Base-by-base conservation (phyloP, 2,888 invertebrate genomes). In the Pristionchus maxplancki region DNA sequence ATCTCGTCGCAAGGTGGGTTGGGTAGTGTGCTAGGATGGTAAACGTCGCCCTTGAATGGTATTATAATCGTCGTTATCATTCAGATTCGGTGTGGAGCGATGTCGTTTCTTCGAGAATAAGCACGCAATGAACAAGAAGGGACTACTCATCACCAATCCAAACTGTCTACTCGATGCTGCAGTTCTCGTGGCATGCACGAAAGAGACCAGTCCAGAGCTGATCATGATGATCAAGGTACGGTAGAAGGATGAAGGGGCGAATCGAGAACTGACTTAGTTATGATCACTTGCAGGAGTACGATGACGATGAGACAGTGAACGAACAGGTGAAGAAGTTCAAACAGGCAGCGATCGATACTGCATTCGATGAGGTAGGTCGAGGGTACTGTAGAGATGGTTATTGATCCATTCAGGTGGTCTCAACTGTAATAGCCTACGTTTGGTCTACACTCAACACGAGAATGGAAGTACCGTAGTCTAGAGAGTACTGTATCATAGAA, bases 41-140 rank as follows among this genome's bases (percentile, higher is more conserved):
- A 28, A 85, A 40, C 44, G 64, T 84, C 9, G 34, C 5, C 37
- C 15, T 53, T 0, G n/a, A 34, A 34, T 84, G 58, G n/a, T 53
- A 28, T 58, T 9, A 17, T 40, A 84, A 40, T 84, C 53, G 11
- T 37, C 28, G 50, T 50, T n/a, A 31, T 34, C 5, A n/a, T 85
- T n/a, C 48, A 44, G 85, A 11, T 89, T 89, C 85, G 90, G 90
- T 0, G 81, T 88, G 28, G 86, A 62, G 17, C 78, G 90, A 8
- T 90, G 90, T 88, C 90, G 90, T 0, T 86, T 90, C 88, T 89
- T 90, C 88, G 90, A 90, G 58, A 86, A 82, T 37, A 71, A 58
- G 31, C 84, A 88, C 62, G 15, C 74, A 15, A 11, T n/a, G 28
- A 9, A 71, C 24, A 85, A 85, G 88, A 58, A 90, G 90, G 53